Evolutionary conservation across 2,797 vertebrate species (phyloP).

Genomic region (Eurystomus glaucurus): DNA sequence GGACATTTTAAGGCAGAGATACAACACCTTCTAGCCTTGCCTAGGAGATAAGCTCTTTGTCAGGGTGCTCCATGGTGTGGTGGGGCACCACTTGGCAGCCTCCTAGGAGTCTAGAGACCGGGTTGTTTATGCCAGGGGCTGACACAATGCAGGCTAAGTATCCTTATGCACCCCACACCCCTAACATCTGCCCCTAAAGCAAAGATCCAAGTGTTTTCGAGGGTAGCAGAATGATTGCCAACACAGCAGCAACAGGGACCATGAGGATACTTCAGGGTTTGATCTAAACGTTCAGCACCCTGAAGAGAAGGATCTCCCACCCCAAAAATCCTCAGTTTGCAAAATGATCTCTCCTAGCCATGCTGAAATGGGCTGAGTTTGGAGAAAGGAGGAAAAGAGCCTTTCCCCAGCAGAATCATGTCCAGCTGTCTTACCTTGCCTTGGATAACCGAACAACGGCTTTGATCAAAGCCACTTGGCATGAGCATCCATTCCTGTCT

Average conservation of each 20-base stretch:
- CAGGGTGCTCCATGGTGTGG: neutral
- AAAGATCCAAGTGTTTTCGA: neutral
- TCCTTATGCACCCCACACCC: neutral
- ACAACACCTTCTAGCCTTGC: neutral
- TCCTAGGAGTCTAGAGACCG: neutral
- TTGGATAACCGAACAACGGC: neutral
- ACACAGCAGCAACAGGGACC: neutral
- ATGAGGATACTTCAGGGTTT: neutral
- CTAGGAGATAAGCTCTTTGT: neutral
- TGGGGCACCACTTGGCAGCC: neutral
- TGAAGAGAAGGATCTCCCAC: neutral
- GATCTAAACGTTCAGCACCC: neutral
- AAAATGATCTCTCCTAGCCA: neutral
- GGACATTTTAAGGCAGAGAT: neutral
- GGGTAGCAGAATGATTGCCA: neutral
- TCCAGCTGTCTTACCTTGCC: conserved; percentile 8
- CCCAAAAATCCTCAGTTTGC: neutral
- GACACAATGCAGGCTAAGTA: neutral
- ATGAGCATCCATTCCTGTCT: neutral
- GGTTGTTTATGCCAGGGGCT: neutral
- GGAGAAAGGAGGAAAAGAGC: neutral
- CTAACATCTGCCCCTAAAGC: neutral
- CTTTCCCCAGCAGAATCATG: neutral
- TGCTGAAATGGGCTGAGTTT: neutral
- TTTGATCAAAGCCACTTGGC: neutral